Base-by-base conservation (phyloP, 2,113 vertebrate genomes). In the Salvator merianae region DNA sequence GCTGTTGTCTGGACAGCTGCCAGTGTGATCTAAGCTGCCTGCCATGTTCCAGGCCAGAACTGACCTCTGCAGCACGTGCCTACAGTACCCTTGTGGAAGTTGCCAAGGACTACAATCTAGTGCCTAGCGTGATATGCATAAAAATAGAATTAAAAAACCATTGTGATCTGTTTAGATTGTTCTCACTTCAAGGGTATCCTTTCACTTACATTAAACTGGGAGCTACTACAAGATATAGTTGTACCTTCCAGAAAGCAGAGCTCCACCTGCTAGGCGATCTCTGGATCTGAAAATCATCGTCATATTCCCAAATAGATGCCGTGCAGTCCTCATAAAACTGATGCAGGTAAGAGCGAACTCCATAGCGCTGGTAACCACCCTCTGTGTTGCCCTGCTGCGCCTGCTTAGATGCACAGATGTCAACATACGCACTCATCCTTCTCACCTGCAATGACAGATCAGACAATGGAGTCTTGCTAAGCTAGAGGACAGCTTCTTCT, bases 301-400 rank as follows among this genome's bases (percentile, higher is more conserved):
- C 98, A 87, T 97, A 95, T 93, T 99, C 99, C 99, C 98, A 99
- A 93, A 99, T 98, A 0, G 99, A 98, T 92, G 97, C 97, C n/a
- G 98, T 98, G 94, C 99, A 99, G 93, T 99, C 98, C 93, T 99
- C 99, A 70, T 99, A 99, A 91, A 99, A 99, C 96, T 99, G 98
- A 91, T 99, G 99, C 91, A 99, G 96, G 93, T 99, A 99, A 87
- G 99, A 99, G 50, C 99, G 98, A 87, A 99, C 98, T 79, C 99
- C 99, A 0, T 99, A 99, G 91, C 97, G 97, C 87, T 98, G 99
- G 91, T 94, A 93, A 32, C 96, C 93, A 13, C 96, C 95, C 40
- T 95, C 92, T 0, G 94, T 53, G 86, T 96, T 91, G 65, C 94
- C 93, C 84, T 96, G 97, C 85, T 96, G 97, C 5, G 81, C 75